A percentile compares a stretch with the other conserved stretches of the same genome.
These are phyloP conservation scores for Neolamprologus modestus DNA, from an alignment of 2,113 vertebrate species.

Conservation along the genomic window DNA sequence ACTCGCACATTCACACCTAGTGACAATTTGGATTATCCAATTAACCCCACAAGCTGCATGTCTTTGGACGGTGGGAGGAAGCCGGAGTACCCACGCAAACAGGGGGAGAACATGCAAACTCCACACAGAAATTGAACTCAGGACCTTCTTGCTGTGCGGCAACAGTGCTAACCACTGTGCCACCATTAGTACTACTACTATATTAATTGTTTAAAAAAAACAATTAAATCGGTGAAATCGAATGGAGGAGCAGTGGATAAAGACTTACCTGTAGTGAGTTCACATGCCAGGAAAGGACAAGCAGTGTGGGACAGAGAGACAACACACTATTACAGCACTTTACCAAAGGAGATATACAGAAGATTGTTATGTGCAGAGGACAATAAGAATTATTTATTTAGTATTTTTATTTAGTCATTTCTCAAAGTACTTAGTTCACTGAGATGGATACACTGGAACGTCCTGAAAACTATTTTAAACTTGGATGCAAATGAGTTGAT, in stretches of 20 bases:
- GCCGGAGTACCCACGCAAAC: rapidly evolving
- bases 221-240: background rate
- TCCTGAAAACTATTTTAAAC: background rate
- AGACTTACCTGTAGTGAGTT: conserved; percentile 33
- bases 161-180: background rate
- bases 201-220: background rate
- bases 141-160: background rate
- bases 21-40: background rate
- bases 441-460: background rate
- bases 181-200: background rate
- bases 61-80: background rate
- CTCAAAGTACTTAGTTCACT: background rate
- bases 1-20: rapidly evolving
- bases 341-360: background rate
- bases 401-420: background rate
- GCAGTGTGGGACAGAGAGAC: background rate
- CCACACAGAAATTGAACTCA: background rate
- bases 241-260: background rate
- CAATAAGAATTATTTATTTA: background rate
- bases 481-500: background rate
- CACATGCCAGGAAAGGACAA: background rate
- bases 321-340: background rate
- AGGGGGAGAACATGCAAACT: background rate
- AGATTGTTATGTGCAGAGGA: background rate
- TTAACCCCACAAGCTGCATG: background rate